Base-by-base conservation (phyloP, 53 echinoderm and acorn worm species). In the Luidia sarsii region DNA sequence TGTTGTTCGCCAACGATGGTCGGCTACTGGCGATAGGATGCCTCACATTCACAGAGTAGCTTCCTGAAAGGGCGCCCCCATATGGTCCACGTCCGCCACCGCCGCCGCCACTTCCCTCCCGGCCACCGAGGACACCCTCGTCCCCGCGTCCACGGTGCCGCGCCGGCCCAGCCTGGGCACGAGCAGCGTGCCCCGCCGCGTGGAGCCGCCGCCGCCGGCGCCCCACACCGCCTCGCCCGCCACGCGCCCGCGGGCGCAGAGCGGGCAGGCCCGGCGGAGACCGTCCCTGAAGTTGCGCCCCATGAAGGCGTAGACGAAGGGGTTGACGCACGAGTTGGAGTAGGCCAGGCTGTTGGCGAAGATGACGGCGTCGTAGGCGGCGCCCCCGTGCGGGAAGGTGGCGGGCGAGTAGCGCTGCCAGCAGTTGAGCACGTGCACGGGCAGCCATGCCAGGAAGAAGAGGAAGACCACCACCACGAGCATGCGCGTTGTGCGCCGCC, bases 271-370 rank as follows among this genome's bases (percentile, higher is more conserved):
- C 55, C 91, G 88, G 67, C 80, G 93, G 65, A 97, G 91, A 33
- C 87, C 84, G 11, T 57, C 64, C 9, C 99, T 71, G 54, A 97
- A 97, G 64, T 97, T 97, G 57, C 88, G 88, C 2, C 99, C 99
- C 89, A 97, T 72, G 67, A 97, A 97, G 21, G 93, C 93, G 43
- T 97, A 97, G 39, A 97, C 91, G 53, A 97, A 92, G 0, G 99
- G 99, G 33, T 97, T 97, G 9, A 94, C 82, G 77, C 97, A 97
- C 11, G 97, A 97, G 65, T 97, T 97, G 6, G 86, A 82, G 57
- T 97, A 97, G 1, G 97, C 89, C 23, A 97, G 57, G 6, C 56
- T 82, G 37, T 86, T 68, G 2, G 93, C 88, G 11, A 93, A 62
- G 4, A 89, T 82, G 19, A 62, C 39, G 1, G 81, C 83, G 28